Conservation (phyloP, 2,113 vertebrate species). For the Egretta garzetta region DNA sequence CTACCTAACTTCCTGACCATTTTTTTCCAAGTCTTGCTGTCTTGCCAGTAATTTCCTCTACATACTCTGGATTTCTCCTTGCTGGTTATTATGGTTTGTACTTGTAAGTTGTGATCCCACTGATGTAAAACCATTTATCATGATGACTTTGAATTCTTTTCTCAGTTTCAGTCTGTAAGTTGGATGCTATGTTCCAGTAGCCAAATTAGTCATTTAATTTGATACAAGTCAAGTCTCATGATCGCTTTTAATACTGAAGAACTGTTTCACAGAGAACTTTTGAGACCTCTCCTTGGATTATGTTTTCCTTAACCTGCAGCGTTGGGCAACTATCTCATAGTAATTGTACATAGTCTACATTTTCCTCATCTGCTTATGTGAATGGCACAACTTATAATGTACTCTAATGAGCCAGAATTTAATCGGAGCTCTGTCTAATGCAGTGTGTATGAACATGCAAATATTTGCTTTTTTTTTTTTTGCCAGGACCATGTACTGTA, state of each 20-base stretch:
- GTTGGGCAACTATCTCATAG: neutral
- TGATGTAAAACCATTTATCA: neutral
- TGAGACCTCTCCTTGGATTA: neutral
- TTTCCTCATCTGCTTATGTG: neutral
- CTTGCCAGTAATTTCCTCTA: neutral
- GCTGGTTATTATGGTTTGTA: neutral
- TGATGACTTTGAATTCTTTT: neutral
- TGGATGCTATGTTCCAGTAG: neutral
- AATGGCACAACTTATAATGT: neutral
- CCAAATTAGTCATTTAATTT: neutral
- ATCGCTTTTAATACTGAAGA: neutral
- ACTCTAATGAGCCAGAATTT: neutral
- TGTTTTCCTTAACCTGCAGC: neutral
- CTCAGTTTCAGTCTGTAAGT: neutral
- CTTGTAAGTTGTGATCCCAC: neutral
- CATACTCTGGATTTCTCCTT: neutral
- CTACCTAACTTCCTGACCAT: neutral
- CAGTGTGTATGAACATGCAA: neutral
- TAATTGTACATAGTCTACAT: neutral
- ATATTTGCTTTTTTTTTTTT: neutral
- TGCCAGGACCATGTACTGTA: neutral
- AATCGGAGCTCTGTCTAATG: neutral
- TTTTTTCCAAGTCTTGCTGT: neutral
- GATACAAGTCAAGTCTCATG: neutral
- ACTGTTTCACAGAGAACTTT: neutral